Evolutionary conservation across 2,888 invertebrate species (phyloP).

Genomic region (Cyclophora albipunctata): DNA sequence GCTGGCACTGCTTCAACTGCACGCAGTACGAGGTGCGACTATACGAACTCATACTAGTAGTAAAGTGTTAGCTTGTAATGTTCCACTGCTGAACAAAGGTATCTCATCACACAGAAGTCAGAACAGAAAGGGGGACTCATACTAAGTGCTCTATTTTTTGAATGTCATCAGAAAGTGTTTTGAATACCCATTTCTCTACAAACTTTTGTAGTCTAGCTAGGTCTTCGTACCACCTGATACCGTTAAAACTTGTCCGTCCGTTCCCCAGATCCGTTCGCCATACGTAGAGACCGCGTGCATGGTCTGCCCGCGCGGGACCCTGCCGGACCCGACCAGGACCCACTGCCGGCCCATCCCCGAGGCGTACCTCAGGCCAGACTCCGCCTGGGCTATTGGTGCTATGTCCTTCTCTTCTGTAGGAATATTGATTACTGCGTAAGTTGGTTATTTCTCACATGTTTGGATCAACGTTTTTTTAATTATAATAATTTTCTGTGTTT

Average conservation of each 20-base stretch:
- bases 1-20: conserved; percentile 91
- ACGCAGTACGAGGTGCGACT: conserved; percentile 56
- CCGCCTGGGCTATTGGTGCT: conserved; percentile 94
- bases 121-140: too few species aligned
- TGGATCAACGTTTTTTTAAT: too few species aligned
- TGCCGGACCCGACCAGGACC: conserved; percentile 85
- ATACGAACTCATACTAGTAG: background rate
- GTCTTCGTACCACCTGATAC: too few species aligned
- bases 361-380: conserved; percentile 86
- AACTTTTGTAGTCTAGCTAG: too few species aligned
- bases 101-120: too few species aligned
- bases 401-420: conserved; percentile 93
- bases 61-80: too few species aligned
- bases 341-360: conserved; percentile 86
- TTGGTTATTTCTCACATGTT: conserved; percentile 7
- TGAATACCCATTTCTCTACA: too few species aligned
- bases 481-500: too few species aligned
- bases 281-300: conserved; percentile 88
- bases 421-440: conserved; percentile 83
- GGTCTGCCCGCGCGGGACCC: conserved; percentile 86
- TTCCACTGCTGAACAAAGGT: too few species aligned
- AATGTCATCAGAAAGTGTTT: too few species aligned
- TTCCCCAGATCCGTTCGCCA: conserved; percentile 83
- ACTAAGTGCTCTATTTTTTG: background rate
- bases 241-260: too few species aligned